Conservation (phyloP, 2,888 invertebrate genomes). For the Brachyopa scutellaris region DNA sequence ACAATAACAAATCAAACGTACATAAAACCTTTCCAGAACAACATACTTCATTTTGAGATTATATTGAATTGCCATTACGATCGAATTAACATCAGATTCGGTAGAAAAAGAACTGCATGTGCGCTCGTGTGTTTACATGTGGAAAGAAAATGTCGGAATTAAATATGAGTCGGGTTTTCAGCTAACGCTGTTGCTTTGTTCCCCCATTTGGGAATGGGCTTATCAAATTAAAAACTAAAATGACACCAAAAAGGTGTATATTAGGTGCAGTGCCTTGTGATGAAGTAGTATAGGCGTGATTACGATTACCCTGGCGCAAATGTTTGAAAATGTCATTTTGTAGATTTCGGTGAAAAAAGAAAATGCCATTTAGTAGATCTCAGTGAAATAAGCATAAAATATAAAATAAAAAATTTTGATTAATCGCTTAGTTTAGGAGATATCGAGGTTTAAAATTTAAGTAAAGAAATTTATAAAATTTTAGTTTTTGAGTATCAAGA, state of each 20-base stretch:
- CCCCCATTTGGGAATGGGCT: slow-evolving; percentile 19
- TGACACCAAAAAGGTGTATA: not conserved
- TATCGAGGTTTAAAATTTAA: too few relatives aligned
- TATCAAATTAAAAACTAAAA: not conserved
- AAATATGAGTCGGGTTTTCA: slow-evolving; percentile 20
- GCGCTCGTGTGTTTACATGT: slow-evolving; percentile 18
- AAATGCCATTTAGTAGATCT: too few relatives aligned
- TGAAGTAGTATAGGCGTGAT: slow-evolving; percentile 31
- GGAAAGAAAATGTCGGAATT: not conserved
- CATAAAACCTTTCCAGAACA: not conserved
- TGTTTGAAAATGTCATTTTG: too few relatives aligned
- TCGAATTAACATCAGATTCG: not conserved
- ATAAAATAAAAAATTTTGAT: too few relatives aligned
- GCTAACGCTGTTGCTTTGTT: not conserved
- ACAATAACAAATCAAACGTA: slow-evolving; percentile 9
- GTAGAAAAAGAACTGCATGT: slow-evolving; percentile 16
- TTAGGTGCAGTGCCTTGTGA: slow-evolving; percentile 4
- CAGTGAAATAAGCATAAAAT: too few relatives aligned
- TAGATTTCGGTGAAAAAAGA: too few relatives aligned
- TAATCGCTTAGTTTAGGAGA: too few relatives aligned
- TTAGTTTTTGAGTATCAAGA: too few relatives aligned
- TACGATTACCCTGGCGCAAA: too few relatives aligned
- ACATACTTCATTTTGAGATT: not conserved
- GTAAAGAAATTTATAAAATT: too few relatives aligned
- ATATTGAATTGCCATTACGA: not conserved